Evolutionary conservation across 2,797 vertebrate genomes (phyloP).

Genomic region (Brachyalestes nurse): DNA sequence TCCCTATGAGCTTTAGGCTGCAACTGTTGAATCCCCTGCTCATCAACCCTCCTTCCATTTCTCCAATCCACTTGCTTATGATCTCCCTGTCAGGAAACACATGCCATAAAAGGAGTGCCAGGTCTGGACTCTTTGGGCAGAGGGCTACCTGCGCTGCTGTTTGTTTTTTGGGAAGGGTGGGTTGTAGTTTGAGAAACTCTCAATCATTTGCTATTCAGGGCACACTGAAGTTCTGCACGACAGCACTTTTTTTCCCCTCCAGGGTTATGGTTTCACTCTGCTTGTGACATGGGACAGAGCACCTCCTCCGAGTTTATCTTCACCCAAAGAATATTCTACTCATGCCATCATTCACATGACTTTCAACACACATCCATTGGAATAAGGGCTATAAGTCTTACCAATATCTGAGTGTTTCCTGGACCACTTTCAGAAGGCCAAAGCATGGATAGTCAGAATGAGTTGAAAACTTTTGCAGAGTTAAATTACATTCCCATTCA

Average conservation of each 20-base stretch:
- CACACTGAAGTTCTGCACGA: conserved; percentile 40
- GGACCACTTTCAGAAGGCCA: not conserved
- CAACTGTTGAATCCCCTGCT: conserved; percentile 2
- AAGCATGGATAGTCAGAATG: not conserved
- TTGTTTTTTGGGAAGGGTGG: conserved; percentile 47
- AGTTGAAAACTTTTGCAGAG: not conserved
- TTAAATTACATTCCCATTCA: not conserved
- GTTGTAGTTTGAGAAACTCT: conserved; percentile 24
- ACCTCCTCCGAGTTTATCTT: conserved; percentile 23
- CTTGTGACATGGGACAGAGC: conserved; percentile 29
- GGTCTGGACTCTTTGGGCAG: conserved; percentile 14
- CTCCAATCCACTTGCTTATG: conserved; percentile 46
- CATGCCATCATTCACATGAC: conserved; percentile 58
- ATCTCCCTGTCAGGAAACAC: conserved; percentile 64
- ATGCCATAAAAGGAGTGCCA: conserved; percentile 72
- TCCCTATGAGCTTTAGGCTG: conserved; percentile 29
- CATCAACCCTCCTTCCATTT: conserved; percentile 26
- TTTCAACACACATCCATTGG: conserved; percentile 8
- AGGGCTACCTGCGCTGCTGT: conserved; percentile 46
- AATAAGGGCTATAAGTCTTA: not conserved
- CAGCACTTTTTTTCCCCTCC: conserved; percentile 61
- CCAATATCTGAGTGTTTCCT: not conserved
- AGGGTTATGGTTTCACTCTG: conserved; percentile 70
- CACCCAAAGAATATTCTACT: conserved; percentile 20
- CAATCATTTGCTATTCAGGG: conserved; percentile 73